Conservation (phyloP, 2,888 invertebrate genomes). For the Synergus japonicus region DNA sequence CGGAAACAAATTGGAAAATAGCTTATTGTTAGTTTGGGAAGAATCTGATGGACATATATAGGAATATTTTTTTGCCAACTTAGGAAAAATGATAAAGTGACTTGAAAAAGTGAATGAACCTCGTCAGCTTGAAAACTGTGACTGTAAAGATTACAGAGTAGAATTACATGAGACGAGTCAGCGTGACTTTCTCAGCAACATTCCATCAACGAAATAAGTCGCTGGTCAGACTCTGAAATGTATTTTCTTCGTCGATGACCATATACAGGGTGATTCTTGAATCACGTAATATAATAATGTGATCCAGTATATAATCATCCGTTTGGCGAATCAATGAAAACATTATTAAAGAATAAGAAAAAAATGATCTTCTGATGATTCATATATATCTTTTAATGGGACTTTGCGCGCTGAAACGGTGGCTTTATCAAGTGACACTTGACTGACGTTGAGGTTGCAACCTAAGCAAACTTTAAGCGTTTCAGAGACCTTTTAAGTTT, state of each 20-base stretch:
- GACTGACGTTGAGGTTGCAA: slow-evolving; percentile 32
- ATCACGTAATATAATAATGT: slow-evolving; percentile 22
- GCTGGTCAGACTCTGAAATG: slow-evolving; percentile 7
- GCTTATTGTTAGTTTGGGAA: too few relatives aligned
- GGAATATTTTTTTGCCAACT: neutral
- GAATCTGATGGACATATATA: neutral
- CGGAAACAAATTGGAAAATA: too few relatives aligned
- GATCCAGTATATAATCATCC: slow-evolving; percentile 2
- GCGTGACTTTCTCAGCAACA: slow-evolving; percentile 27
- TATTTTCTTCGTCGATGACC: neutral
- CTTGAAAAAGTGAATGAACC: neutral
- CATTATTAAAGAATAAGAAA: neutral
- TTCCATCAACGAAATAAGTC: slow-evolving; percentile 27
- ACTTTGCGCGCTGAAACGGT: slow-evolving; percentile 27
- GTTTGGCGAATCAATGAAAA: neutral
- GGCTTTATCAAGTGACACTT: slow-evolving; percentile 41
- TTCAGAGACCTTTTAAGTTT: slow-evolving; percentile 29
- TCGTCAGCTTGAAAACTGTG: slow-evolving; percentile 9
- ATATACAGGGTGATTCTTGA: slow-evolving; percentile 25
- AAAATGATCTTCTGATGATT: slow-evolving; percentile 1
- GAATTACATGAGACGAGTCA: slow-evolving; percentile 30
- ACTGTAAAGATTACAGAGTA: slow-evolving; percentile 7
- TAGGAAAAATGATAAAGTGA: neutral
- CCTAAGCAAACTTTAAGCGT: slow-evolving; percentile 34
- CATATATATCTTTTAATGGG: slow-evolving; percentile 12